Percentiles rank a stretch among this genome's conserved stretches.
Evolutionary conservation across 1,140 invertebrate species (phyloP).

Genomic region (Drosophila navojoa): DNA sequence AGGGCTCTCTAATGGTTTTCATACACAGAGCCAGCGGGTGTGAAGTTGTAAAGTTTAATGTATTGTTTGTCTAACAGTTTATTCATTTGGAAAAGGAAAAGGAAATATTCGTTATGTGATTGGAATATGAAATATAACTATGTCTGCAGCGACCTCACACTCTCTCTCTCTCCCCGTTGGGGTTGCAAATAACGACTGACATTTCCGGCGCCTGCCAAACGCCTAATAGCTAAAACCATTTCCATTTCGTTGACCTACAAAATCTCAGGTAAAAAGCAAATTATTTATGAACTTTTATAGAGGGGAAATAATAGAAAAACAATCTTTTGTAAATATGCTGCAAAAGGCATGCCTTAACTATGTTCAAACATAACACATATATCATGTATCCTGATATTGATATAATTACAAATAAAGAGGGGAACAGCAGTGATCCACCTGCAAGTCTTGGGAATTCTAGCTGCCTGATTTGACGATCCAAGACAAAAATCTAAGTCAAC

Average conservation of each 20-base stretch:
- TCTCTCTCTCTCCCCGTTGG: slow-evolving; percentile 7
- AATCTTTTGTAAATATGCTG: too few species aligned
- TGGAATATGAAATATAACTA: slow-evolving; percentile 56
- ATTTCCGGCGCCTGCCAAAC: slow-evolving; percentile 8
- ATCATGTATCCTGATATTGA: too few species aligned
- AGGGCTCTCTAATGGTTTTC: slow-evolving; percentile 61
- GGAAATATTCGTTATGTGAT: slow-evolving; percentile 53
- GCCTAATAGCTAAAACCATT: not conserved
- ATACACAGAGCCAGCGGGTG: slow-evolving; percentile 66
- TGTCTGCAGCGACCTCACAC: not conserved
- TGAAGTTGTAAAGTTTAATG: slow-evolving; percentile 83
- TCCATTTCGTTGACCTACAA: not conserved
- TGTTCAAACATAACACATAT: too few species aligned
- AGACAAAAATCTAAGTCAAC: too few species aligned
- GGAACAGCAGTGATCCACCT: too few species aligned
- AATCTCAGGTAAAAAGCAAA: not conserved
- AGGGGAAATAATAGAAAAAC: too few species aligned
- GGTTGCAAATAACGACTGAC: slow-evolving; percentile 46
- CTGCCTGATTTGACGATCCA: too few species aligned
- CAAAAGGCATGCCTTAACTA: too few species aligned
- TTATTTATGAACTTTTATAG: not conserved
- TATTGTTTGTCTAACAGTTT: slow-evolving; percentile 82
- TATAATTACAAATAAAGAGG: too few species aligned
- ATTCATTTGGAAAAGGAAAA: slow-evolving; percentile 79
- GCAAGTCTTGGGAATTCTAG: too few species aligned